Base-by-base conservation (phyloP, 2,113 vertebrate species). In the Benitochromis conjunctus region DNA sequence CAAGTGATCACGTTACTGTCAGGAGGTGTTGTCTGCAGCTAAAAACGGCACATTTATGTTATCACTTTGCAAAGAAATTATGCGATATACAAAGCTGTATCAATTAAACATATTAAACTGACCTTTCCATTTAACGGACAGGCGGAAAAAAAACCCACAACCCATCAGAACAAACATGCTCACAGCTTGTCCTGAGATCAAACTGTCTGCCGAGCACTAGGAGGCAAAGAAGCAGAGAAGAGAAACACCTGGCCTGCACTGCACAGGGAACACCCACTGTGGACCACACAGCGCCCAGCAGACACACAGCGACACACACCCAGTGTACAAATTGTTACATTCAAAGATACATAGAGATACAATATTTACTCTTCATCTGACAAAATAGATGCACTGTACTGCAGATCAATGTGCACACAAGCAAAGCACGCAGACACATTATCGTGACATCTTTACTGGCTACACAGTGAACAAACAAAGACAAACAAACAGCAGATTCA, bases 401-500 rank as follows among this genome's bases (percentile, higher is more conserved):
- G 46, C 71, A 77, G 57, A 88, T 80, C 51, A 53, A 78, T 84
- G 79, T 41, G 71, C 38, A 60, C n/a, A 77, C n/a, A 62, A 46
- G 78, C 62, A 76, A 80, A 86, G 78, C 82, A 84, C 66, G 41
- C 83, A 83, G 43, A 85, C 53, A 48, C 54, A 46, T 78, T 19
- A 69, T 82, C 83, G 34, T 41, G 53, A n/a, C 46, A 90, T 87
- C 51, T 80, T 89, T 31, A 46, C 21, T 7, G 55, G 69, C 86
- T 16, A 79, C 64, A 81, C 51, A 82, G 79, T 85, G 87, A 89
- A 87, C 78, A 88, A 80, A 84, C 71, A 88, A 87, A 87, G 89
- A 89, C 76, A 87, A 88, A 91, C 78, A 90, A 90, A 92, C 83
- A 81, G 60, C 41, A 88, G 88, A 90, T 86, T 87, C 85, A 84